Evolutionary conservation across 2,888 invertebrate genomes (phyloP), one percentile per base, ranked within the genome.

Genomic region (Aleiodes testaceus): DNA sequence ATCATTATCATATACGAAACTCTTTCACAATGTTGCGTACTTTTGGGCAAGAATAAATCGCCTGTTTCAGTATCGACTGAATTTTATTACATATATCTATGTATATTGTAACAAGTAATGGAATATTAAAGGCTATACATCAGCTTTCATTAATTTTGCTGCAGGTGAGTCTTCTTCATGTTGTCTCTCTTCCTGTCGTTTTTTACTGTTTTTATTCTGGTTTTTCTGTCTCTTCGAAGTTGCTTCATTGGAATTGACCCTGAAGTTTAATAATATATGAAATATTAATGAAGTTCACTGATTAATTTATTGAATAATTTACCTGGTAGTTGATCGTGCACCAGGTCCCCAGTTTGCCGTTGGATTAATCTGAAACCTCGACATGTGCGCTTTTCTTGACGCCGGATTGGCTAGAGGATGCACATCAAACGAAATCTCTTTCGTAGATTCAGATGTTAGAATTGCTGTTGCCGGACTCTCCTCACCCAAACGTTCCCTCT

Each of bases 321-420:
- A 95, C 94, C 94, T 95, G 16, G 93, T 92, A 18, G 91, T 92
- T 0, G 95, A 92, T 78, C 93, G 90, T 0, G 93, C 92, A 61
- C 97, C 97, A 0, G 98, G 98, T 0, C 98, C 98, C 98, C 98
- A 98, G 87, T 93, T 89, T 0, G 93, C 92, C 30, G 92, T 88
- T 0, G 98, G 98, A 89, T 98, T 98, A 78, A 90, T 90, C 86
- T 96, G 97, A 88, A 94, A 97, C 49, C 98, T 89, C 1, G 95
- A 89, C 20, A 94, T 88, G 0, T 94, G 92, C 67, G 91, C 89
- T 76, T 91, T 90, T 5, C 95, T 90, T 36, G 97, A 97, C 59
- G 88, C 85, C 0, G 97, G 97, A 88, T 96, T 95, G 0, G 97
- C 96, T 47, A 92, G 90, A 0, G 91, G 89, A 76, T 94, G 92